Evolutionary conservation across 2,113 vertebrate genomes (phyloP).

Genomic region (Pycnonotus jocosus): DNA sequence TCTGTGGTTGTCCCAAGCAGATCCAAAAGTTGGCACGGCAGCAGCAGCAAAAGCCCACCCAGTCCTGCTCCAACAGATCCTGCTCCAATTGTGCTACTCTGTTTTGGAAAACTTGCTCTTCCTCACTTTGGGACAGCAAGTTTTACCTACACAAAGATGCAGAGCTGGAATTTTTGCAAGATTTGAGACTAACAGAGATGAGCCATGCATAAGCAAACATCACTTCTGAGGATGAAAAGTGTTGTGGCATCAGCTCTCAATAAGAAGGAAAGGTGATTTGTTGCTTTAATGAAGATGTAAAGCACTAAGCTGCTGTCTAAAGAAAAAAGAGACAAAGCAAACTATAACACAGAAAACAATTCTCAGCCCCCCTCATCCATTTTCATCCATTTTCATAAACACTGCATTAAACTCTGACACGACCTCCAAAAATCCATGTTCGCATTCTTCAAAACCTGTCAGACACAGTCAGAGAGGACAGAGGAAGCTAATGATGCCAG

Average conservation of each 20-base stretch:
- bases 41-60: not conserved
- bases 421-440: constrained; percentile 50
- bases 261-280: not conserved
- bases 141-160: not conserved
- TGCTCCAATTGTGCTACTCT: not conserved
- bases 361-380: not conserved
- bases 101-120: not conserved
- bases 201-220: not conserved
- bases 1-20: not conserved
- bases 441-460: constrained; percentile 20
- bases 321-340: not conserved
- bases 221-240: not conserved
- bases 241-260: not conserved
- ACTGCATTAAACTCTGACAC: constrained; percentile 8
- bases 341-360: constrained; percentile 4
- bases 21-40: not conserved
- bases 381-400: constrained; percentile 49
- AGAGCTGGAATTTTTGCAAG: not conserved
- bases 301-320: not conserved
- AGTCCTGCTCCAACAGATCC: not conserved
- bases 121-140: not conserved
- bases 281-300: constrained; percentile 35
- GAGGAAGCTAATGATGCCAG: not conserved
- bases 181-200: not conserved
- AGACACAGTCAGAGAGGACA: not conserved